phyloP scores from a whole-genome alignment of 2,113 vertebrate species.

The Spea bombifrons region DNA sequence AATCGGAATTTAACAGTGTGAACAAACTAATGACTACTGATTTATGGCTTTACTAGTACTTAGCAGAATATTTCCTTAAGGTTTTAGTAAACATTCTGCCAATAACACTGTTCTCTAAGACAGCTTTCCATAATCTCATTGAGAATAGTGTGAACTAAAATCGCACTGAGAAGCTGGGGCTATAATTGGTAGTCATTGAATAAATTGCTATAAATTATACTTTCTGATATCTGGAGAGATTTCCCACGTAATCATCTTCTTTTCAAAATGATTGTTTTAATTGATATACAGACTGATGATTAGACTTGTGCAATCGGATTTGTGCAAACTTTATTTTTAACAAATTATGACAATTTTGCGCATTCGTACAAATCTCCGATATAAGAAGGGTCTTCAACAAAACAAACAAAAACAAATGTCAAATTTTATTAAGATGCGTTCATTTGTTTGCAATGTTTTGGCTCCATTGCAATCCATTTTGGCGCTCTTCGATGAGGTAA shows the following conservation, averaged over 20 bases:
- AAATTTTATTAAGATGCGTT: no score
- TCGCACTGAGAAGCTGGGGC: slow-evolving; percentile 21
- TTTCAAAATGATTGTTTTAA: no score
- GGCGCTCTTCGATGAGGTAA: no score
- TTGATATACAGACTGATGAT: no score
- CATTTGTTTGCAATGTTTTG: no score
- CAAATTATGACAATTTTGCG: no score
- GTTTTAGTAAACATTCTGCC: slow-evolving; percentile 4
- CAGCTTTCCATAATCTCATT: slow-evolving; percentile 28
- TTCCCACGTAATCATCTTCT: neutral
- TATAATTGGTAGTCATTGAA: slow-evolving; percentile 24
- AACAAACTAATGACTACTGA: slow-evolving; percentile 40
- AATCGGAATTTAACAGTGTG: slow-evolving; percentile 41
- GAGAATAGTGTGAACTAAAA: slow-evolving; percentile 16
- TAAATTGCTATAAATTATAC: slow-evolving; percentile 19
- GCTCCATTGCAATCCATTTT: no score
- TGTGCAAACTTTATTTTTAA: no score
- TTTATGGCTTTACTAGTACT: slow-evolving; percentile 11
- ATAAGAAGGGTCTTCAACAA: no score
- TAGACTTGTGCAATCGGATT: no score
- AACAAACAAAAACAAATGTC: no score
- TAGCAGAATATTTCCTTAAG: neutral
- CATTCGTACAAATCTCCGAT: no score
- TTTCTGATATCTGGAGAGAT: neutral
- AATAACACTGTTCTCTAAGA: neutral